Conservation (phyloP, 2,888 invertebrate genomes). For the Apeira syringaria region DNA sequence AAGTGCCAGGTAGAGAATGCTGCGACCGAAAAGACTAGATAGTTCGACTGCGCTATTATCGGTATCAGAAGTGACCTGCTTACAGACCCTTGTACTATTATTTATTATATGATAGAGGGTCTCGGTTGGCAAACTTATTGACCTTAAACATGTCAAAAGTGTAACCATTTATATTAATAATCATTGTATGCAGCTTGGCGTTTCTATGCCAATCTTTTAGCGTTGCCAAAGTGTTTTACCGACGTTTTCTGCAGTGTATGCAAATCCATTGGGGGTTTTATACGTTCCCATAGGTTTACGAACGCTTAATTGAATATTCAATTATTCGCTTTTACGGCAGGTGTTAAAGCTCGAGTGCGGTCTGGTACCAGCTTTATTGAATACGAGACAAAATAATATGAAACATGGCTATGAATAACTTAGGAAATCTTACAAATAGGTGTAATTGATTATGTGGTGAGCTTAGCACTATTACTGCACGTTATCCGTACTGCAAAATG, state of each 20-base stretch:
- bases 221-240: slow-evolving; percentile 1
- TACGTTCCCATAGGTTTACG: slow-evolving; percentile 26
- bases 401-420: slow-evolving; percentile 7
- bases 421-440: background rate
- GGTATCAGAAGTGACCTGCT: no score
- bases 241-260: slow-evolving; percentile 17
- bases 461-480: no score
- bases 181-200: background rate
- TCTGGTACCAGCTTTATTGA: background rate
- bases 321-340: slow-evolving; percentile 43
- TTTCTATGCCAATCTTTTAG: background rate
- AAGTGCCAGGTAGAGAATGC: no score
- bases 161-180: no score
- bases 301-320: slow-evolving; percentile 60
- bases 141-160: no score
- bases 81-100: no score
- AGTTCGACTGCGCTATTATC: no score
- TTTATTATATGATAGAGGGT: no score
- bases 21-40: no score
- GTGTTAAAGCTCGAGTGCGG: slow-evolving; percentile 5
- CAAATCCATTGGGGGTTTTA: slow-evolving; percentile 30
- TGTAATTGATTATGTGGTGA: slow-evolving; percentile 9
- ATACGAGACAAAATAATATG: background rate
- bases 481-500: no score
- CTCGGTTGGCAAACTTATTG: no score